Evolutionary conservation across 2,113 vertebrate genomes (phyloP), one percentile per base, ranked within the genome.

Genomic region (Hirundichthys speculiger): DNA sequence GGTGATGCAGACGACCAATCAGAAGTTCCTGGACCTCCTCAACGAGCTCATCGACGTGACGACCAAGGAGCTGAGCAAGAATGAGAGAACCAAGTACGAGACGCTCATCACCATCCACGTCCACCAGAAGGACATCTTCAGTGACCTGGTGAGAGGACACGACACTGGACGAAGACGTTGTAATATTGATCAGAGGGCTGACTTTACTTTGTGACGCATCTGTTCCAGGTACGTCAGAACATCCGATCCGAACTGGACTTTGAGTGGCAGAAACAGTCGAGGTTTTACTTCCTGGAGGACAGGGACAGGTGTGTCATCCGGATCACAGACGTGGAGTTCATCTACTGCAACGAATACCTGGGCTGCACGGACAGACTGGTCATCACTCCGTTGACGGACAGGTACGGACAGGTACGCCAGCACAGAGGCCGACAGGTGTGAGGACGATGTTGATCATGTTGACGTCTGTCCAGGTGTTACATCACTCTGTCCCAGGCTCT

Each of bases 351-450:
- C 30, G 96, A 98, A 41, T 98, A 95, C 90, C 90, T 98, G 59
- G 95, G 96, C 72, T 98, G 96, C 70, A 96, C 95, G 0, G 96
- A 96, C 89, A 89, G 95, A 59, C 94, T 98, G 47, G 95, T 97
- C 67, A 97, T 97, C 80, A 98, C 96, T 3, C 96, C 96, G 39
- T 91, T 98, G 63, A 98, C 96, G 5, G 82, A 79, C 73, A 77
- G 82, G 79, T 80, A 52, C 6, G 30, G 6, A 9, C 6, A 34
- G 6, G 30, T 34, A n/a, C n/a, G n/a, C 5, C 30, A 34, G 30
- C 30, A 34, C 30, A 7, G n/a, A n/a, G n/a, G n/a, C 30, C 30
- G 7, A 9, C 30, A 10, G 30, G 30, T n/a, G 30, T 5, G 6
- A 6, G 6, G 9, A 9, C 30, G 6, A 10, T 45, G 4, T 13